Evolutionary conservation across 2,888 invertebrate genomes (phyloP).

Genomic region (Agapostemon virescens): DNA sequence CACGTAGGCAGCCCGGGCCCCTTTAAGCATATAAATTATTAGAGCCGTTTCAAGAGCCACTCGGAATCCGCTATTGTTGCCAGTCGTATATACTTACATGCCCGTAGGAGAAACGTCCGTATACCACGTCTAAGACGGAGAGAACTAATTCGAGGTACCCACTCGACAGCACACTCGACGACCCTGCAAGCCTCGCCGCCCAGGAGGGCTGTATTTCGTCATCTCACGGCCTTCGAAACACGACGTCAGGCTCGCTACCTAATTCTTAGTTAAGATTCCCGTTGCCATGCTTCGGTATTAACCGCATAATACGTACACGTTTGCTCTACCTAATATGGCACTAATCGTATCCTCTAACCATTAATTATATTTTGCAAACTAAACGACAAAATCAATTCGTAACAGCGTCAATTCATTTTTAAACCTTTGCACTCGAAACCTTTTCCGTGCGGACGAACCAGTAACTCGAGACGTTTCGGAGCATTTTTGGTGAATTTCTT

Average conservation of each 20-base stretch:
- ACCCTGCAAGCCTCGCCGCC: constrained; percentile 38
- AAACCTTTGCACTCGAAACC: no score
- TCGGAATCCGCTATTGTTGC: constrained; percentile 70
- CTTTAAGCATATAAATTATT: constrained; percentile 78
- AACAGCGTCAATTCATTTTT: no score
- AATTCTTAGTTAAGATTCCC: constrained; percentile 24
- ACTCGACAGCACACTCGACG: constrained; percentile 55
- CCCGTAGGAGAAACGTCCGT: constrained; percentile 62
- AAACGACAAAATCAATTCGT: no score
- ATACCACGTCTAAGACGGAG: constrained; percentile 62
- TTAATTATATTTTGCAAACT: no score
- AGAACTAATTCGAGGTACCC: constrained; percentile 64
- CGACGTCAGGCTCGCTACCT: constrained; percentile 26
- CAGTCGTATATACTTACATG: constrained; percentile 60
- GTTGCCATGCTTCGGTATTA: background rate
- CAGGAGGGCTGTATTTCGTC: constrained; percentile 28
- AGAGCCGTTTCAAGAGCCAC: constrained; percentile 76
- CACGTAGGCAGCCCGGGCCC: constrained; percentile 68
- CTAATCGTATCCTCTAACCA: no score
- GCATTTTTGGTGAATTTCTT: no score
- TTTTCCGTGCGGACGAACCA: no score
- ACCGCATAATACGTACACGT: background rate
- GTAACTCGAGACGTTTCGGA: no score
- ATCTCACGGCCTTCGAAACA: constrained; percentile 15
- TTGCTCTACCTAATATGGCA: no score